Conservation (phyloP, 1,140 invertebrate genomes). For the Halyomorpha halys region DNA sequence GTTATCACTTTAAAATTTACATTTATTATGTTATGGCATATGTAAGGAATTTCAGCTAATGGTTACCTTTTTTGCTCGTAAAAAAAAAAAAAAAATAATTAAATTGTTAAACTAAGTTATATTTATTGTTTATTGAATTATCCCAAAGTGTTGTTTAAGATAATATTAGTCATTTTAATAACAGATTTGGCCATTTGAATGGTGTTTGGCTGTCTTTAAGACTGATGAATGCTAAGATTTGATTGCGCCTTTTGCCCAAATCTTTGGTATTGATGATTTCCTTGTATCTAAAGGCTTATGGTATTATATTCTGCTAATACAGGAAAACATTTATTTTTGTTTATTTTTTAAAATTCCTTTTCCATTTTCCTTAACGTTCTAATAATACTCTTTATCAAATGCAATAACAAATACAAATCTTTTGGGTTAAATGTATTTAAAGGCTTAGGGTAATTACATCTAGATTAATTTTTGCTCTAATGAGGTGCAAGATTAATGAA, state of each 20-base stretch:
- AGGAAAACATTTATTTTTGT: not conserved
- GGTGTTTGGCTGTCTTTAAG: constrained; percentile 15
- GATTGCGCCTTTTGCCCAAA: not conserved
- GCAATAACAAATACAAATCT: no score
- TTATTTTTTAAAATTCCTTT: no score
- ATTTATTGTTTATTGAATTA: constrained; percentile 6
- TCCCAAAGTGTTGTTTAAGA: not conserved
- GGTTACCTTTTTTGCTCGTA: constrained; percentile 11
- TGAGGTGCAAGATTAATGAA: no score
- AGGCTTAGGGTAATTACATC: no score
- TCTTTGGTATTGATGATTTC: constrained; percentile 6
- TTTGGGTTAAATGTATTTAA: no score
- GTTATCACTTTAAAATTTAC: not conserved
- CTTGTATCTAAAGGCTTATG: not conserved
- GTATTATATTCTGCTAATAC: constrained; percentile 10
- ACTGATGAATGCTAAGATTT: constrained; percentile 11
- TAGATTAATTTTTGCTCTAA: no score
- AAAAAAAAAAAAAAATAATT: not conserved
- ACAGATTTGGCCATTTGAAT: constrained; percentile 5
- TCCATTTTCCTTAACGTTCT: no score
- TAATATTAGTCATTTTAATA: not conserved
- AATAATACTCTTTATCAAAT: no score
- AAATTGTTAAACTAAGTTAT: not conserved
- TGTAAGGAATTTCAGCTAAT: not conserved
- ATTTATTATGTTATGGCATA: not conserved